These are phyloP conservation scores for Cettia cetti DNA, from an alignment of 2,113 vertebrate species.

Conservation along the genomic window DNA sequence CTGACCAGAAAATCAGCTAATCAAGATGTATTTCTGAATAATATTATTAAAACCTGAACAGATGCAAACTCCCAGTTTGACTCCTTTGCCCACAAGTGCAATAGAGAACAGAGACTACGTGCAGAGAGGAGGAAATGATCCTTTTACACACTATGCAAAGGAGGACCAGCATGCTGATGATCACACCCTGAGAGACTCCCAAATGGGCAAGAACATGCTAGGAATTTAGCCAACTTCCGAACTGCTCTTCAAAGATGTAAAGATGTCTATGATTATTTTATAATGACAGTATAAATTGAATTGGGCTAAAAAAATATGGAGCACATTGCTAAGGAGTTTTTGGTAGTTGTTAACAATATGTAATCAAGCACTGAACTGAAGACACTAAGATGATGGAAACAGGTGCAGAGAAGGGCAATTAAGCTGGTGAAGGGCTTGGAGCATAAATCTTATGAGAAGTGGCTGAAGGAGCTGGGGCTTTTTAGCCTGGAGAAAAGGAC, in stretches of 20 bases:
- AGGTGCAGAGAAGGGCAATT: not conserved
- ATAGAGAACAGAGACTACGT: not conserved
- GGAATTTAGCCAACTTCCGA: not conserved
- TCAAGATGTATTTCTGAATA: not conserved
- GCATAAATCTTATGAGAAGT: not conserved
- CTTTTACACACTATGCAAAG: accelerated
- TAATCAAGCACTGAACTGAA: not conserved
- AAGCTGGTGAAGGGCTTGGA: not conserved
- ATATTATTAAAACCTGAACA: constrained; percentile 21
- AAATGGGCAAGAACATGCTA: not conserved
- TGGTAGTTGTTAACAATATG: not conserved
- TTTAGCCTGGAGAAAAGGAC: not conserved
- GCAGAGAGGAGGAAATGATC: not conserved
- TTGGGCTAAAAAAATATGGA: not conserved
- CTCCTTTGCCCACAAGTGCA: not conserved
- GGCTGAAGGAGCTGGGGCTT: not conserved
- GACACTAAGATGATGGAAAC: not conserved
- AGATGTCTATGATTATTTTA: not conserved
- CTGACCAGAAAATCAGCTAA: not conserved
- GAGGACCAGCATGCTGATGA: not conserved
- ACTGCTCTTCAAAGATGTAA: not conserved
- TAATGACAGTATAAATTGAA: not conserved
- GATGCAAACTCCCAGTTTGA: not conserved
- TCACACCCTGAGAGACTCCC: not conserved
- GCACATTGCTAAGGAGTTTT: not conserved